These are phyloP conservation scores for Neostethus bicornis DNA, from an alignment of 2,797 vertebrate species.

Conservation along the genomic window DNA sequence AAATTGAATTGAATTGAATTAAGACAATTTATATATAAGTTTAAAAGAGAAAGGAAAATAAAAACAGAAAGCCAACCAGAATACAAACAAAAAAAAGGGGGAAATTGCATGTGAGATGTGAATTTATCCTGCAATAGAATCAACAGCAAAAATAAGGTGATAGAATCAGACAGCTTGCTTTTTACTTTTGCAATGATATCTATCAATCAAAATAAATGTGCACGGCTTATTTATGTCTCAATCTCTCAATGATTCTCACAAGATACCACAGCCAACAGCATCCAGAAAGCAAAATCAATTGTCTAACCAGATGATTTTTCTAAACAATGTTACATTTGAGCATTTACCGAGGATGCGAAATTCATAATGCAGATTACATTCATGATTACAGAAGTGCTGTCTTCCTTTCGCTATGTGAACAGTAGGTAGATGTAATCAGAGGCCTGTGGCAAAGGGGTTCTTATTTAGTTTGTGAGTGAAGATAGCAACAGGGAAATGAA, in stretches of 20 bases:
- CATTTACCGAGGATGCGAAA: conserved; percentile 79
- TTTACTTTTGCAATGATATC: conserved; percentile 61
- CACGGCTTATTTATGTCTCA: conserved; percentile 61
- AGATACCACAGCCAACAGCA: conserved; percentile 34
- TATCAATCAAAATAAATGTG: conserved; percentile 60
- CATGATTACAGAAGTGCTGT: conserved; percentile 73
- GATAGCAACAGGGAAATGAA: conserved; percentile 83
- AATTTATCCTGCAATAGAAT: conserved; percentile 35
- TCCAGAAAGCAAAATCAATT: conserved; percentile 76
- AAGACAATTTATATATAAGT: conserved; percentile 25
- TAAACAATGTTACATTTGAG: conserved; percentile 68
- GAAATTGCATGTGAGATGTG: conserved; percentile 41
- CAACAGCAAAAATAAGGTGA: conserved; percentile 54
- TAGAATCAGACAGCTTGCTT: conserved; percentile 59
- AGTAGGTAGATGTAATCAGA: conserved; percentile 77
- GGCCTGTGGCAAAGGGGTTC: conserved; percentile 63
- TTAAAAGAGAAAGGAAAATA: conserved; percentile 2
- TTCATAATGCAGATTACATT: conserved; percentile 79
- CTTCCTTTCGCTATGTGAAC: conserved; percentile 68
- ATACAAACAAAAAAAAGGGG: conserved; percentile 13
- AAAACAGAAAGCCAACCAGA: conserved; percentile 19
- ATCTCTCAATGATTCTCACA: conserved; percentile 56
- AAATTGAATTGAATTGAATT: too few relatives aligned
- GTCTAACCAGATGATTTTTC: conserved; percentile 38
- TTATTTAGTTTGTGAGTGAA: conserved; percentile 77